Evolutionary conservation across 2,797 vertebrate species (phyloP).

Genomic region (Streptopelia turtur): DNA sequence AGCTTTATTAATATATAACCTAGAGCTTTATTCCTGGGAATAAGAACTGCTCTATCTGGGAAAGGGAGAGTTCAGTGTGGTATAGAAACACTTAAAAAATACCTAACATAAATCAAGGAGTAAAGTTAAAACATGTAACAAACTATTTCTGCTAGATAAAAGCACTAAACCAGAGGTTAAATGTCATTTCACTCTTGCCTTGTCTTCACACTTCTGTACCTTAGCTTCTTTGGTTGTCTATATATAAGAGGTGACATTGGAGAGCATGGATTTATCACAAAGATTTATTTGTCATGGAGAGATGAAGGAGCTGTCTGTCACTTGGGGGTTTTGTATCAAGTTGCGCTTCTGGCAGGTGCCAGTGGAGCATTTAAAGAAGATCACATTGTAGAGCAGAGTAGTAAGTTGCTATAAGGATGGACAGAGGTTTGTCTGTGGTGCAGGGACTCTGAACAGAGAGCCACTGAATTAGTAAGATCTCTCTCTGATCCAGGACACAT

Average conservation of each 20-base stretch:
- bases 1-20: background rate
- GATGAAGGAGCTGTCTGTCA: slow-evolving; percentile 37
- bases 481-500: background rate
- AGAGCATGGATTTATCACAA: slow-evolving; percentile 27
- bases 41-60: background rate
- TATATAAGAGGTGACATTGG: slow-evolving; percentile 43
- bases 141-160: background rate
- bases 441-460: background rate
- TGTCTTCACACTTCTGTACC: slow-evolving; percentile 4
- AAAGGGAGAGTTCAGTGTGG: background rate
- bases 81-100: background rate
- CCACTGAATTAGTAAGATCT: background rate
- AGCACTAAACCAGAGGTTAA: background rate
- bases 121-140: background rate
- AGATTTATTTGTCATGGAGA: slow-evolving; percentile 26
- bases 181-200: background rate
- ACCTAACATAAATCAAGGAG: background rate
- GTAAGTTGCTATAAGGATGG: slow-evolving; percentile 43
- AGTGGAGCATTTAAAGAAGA: background rate
- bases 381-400: background rate
- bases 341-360: background rate
- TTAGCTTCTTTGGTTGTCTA: slow-evolving; percentile 39
- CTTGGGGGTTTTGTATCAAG: background rate
- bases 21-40: background rate
- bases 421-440: background rate